phyloP scores from a whole-genome alignment of 2,113 vertebrate genomes.

The Halcyon senegalensis region DNA sequence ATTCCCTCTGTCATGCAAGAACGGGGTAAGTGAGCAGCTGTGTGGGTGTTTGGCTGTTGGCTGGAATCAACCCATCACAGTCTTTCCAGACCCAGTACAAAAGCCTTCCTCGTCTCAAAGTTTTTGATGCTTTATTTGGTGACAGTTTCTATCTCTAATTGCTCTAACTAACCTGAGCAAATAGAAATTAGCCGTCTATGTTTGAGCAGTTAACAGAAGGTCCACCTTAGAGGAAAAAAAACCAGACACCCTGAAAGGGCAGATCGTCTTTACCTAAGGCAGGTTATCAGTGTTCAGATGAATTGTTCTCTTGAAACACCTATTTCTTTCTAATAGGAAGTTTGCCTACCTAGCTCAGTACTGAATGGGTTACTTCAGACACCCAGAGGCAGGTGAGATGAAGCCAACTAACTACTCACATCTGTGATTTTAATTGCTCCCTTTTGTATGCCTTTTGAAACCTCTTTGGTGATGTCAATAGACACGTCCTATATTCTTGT shows the following conservation, averaged over 20 bases:
- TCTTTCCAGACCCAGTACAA: background rate
- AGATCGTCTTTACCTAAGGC: background rate
- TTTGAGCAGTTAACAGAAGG: background rate
- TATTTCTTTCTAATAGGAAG: background rate
- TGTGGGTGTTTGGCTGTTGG: background rate
- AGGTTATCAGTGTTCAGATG: background rate
- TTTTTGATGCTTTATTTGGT: background rate
- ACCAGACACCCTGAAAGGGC: background rate
- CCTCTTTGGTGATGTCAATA: background rate
- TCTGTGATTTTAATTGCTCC: background rate
- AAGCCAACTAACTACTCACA: background rate
- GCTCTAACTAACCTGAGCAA: background rate
- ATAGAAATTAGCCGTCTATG: background rate
- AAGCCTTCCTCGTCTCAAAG: background rate
- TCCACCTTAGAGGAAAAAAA: background rate
- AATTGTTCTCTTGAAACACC: background rate
- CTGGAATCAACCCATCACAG: background rate
- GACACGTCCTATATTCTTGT: background rate
- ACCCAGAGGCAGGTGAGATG: background rate
- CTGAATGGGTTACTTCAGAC: background rate
- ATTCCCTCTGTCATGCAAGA: background rate
- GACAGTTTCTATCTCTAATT: background rate
- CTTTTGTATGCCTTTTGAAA: background rate
- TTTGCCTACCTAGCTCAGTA: background rate
- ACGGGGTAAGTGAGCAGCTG: fast-evolving